Evolutionary conservation across 2,113 vertebrate genomes (phyloP).

Genomic region (Xenus cinereus): DNA sequence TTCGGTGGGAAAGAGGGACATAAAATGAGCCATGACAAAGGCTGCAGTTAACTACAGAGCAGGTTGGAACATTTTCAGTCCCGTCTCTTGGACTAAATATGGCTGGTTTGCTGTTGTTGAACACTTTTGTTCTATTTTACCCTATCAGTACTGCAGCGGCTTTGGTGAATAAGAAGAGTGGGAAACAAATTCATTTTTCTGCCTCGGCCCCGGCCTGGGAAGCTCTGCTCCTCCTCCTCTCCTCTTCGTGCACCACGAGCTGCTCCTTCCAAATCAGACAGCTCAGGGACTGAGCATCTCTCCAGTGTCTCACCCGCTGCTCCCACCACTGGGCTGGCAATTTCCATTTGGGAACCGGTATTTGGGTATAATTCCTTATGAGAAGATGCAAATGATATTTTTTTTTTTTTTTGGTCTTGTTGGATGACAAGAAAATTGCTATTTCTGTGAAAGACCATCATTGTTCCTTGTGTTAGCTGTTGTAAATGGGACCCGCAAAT

Average conservation of each 20-base stretch:
- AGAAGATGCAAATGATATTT: neutral
- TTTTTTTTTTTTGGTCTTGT: neutral
- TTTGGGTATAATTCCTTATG: neutral
- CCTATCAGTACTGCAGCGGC: neutral
- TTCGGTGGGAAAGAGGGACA: neutral
- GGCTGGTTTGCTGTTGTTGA: neutral
- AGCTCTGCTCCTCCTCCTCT: neutral
- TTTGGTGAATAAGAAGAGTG: neutral
- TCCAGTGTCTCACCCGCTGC: neutral
- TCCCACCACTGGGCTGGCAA: neutral
- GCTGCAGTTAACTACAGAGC: neutral
- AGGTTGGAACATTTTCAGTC: neutral
- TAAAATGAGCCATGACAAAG: neutral
- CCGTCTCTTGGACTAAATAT: neutral
- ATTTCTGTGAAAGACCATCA: neutral
- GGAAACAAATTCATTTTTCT: neutral
- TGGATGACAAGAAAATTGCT: neutral
- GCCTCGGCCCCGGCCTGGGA: neutral
- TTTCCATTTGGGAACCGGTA: too few relatives aligned
- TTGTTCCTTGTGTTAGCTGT: rapidly evolving
- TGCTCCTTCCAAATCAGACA: neutral
- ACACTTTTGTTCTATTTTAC: neutral
- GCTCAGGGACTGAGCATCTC: neutral
- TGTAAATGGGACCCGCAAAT: rapidly evolving
- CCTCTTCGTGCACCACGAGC: neutral